Percentiles rank a stretch among this genome's conserved stretches.
Evolutionary conservation across 2,113 vertebrate species (phyloP).

Genomic region (Origma solitaria): DNA sequence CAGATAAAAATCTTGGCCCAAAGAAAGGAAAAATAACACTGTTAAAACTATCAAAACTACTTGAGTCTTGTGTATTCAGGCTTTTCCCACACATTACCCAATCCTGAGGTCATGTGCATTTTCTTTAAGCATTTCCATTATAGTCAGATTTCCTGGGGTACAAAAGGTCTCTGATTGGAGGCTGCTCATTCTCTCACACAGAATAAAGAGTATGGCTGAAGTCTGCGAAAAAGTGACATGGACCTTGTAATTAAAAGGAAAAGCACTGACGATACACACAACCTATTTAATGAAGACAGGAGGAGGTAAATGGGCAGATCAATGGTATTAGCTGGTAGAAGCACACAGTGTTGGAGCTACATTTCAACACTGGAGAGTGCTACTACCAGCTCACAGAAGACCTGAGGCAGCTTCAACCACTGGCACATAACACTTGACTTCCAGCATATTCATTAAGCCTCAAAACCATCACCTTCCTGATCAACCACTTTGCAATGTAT

Average conservation of each 20-base stretch:
- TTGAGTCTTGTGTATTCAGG: background rate
- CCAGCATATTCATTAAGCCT: background rate
- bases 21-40: background rate
- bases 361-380: background rate
- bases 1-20: background rate
- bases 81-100: background rate
- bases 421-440: background rate
- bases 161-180: background rate
- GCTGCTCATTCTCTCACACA: background rate
- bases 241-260: background rate
- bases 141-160: background rate
- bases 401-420: background rate
- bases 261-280: background rate
- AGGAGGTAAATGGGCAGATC: background rate
- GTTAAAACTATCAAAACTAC: background rate
- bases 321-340: background rate
- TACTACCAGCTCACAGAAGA: background rate
- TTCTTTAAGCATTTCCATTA: background rate
- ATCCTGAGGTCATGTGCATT: background rate
- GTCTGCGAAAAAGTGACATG: background rate
- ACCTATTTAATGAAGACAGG: background rate
- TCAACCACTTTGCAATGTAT: background rate
- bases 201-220: background rate
- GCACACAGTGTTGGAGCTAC: background rate
- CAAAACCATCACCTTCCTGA: background rate